Base-by-base conservation (phyloP, 35 echinoderm and acorn worm species). In the Ophioderma brevispina region DNA sequence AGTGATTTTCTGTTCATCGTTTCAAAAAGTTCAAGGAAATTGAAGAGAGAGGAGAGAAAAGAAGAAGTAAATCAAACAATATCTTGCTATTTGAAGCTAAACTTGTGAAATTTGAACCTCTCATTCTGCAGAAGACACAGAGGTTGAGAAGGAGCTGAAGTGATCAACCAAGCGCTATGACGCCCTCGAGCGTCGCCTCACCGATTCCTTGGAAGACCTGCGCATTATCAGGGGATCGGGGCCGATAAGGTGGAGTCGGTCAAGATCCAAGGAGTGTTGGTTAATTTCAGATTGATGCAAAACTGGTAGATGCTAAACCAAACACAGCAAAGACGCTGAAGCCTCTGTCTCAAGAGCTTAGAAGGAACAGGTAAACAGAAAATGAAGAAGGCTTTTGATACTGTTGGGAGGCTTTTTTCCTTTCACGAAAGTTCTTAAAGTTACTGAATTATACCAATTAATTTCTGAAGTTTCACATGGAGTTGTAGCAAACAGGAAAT, bases 111-210 rank as follows among this genome's bases (percentile, higher is more conserved):
- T n/a, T 40, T 38, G 37, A 36, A 28, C 30, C 35, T 86, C 77
- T 25, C 14, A 37, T 18, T 80, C 31, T 59, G 23, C 91, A 99
- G 97, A 95, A 37, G 93, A 95, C 36, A 95, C 97, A 18, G 93
- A 95, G 55, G 93, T 99, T 52, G 93, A 99, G 75, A 90, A 90
- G 77, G 90, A 99, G 55, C 84, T 99, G 90, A 92, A 64, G 88
- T 87, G 13, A 89, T 93, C 88, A 99, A 92, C 91, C n/a, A 80
- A 86, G 78, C 91, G 97, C 28, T 99, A 99, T n/a, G 94, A 99
- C 41, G 88, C 85, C 13, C 93, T 99, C 2, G 94, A 95, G 40
- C 80, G 90, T 32, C 79, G 49, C 38, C 88, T 99, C 37, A 42
- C 84, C 0, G 97, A 95, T 55, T 82, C 84, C 35, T 78, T 95